A percentile compares a stretch with the other conserved stretches of the same genome.
These are phyloP conservation scores for Drosophila lutescens DNA, from an alignment of 2,888 invertebrate genomes.

Conservation along the genomic window DNA sequence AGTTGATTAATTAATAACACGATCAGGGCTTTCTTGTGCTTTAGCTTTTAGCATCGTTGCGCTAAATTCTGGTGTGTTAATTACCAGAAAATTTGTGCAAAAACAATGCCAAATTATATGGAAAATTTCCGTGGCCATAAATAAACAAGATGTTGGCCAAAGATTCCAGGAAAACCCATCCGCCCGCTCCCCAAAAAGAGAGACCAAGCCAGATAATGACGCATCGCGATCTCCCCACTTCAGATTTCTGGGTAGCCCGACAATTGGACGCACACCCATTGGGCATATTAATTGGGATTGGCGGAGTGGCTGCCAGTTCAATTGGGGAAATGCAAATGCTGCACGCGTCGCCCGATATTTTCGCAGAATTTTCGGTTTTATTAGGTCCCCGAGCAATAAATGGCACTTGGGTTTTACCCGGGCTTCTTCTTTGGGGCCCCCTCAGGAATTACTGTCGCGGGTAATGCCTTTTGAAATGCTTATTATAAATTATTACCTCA, in stretches of 20 bases:
- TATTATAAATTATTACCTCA: constrained; percentile 4
- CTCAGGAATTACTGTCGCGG: neutral
- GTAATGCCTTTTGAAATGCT: neutral
- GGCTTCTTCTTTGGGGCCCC: neutral
- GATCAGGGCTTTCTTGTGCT: constrained; percentile 17
- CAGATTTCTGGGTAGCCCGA: constrained; percentile 54
- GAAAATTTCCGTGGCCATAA: constrained; percentile 53
- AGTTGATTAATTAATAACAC: neutral
- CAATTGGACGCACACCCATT: constrained; percentile 57
- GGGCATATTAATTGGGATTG: constrained; percentile 64
- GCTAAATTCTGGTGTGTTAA: constrained; percentile 49
- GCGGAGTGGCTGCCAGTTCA: constrained; percentile 7
- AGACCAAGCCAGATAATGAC: constrained; percentile 43
- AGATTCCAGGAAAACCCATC: constrained; percentile 39
- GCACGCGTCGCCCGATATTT: constrained; percentile 36
- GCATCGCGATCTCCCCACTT: constrained; percentile 37
- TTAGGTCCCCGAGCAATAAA: constrained; percentile 6
- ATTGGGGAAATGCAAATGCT: constrained; percentile 53
- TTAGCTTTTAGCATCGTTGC: constrained; percentile 32
- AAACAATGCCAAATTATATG: constrained; percentile 47
- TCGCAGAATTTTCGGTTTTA: constrained; percentile 55
- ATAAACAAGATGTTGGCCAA: constrained; percentile 13
- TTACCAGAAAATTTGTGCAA: constrained; percentile 31
- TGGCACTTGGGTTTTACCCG: constrained; percentile 23
- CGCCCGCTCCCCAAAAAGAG: constrained; percentile 8